A percentile compares a stretch with the other conserved stretches of the same genome.
Evolutionary conservation across 2,888 invertebrate species (phyloP).

Genomic region (Podabrus alpinus): DNA sequence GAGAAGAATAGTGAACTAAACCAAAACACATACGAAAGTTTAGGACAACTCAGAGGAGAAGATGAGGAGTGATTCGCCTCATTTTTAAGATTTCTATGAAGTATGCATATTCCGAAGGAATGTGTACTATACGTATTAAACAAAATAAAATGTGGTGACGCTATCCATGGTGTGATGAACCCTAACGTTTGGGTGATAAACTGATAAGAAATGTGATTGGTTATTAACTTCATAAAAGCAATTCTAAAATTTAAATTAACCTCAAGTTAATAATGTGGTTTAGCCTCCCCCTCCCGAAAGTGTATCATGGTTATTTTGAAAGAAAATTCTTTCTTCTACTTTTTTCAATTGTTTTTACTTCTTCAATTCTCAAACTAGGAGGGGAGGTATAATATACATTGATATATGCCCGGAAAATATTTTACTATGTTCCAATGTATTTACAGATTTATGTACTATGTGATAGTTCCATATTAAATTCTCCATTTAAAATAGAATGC

Average conservation of each 20-base stretch:
- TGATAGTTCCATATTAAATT: neutral
- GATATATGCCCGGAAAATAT: neutral
- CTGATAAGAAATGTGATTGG: neutral
- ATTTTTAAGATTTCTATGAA: too few relatives aligned
- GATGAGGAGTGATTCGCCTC: too few relatives aligned
- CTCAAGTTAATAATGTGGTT: neutral
- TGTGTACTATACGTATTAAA: too few relatives aligned
- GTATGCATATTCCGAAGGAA: too few relatives aligned
- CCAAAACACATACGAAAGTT: too few relatives aligned
- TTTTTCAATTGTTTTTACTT: neutral
- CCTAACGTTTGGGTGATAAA: neutral
- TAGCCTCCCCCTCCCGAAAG: neutral
- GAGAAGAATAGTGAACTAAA: too few relatives aligned
- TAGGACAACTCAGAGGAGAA: too few relatives aligned
- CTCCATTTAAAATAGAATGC: slow-evolving; percentile 11
- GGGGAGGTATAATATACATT: too few relatives aligned
- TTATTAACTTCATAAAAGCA: too few relatives aligned
- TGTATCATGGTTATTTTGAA: neutral
- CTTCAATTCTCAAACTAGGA: neutral
- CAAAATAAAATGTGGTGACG: too few relatives aligned
- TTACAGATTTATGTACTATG: neutral
- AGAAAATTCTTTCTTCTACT: neutral
- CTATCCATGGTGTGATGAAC: neutral
- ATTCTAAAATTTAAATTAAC: neutral
- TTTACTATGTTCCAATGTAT: neutral